Base-by-base conservation (phyloP, 1,140 invertebrate genomes). In the Drosophila nigrodunni region DNA sequence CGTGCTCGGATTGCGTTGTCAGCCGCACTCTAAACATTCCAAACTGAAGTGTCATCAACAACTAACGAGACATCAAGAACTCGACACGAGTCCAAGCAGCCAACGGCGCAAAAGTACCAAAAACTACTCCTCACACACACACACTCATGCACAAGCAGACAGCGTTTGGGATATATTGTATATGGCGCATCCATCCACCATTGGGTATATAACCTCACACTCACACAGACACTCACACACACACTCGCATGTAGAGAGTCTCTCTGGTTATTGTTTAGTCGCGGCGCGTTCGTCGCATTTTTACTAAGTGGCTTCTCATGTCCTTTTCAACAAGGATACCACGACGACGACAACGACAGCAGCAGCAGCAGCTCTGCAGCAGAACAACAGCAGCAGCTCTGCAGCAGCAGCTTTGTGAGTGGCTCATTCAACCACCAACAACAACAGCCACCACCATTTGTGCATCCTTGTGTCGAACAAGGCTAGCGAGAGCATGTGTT, bases 11-110 rank as follows among this genome's bases (percentile, higher is more conserved):
- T 62, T 60, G 59, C 60, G 61, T 73, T 71, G 30, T 77, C 70
- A 74, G 78, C 75, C 81, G 89, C 89, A 91, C 82, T 91, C 86
- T 86, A 83, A 77, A 92, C 90, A 82, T 91, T 91, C 82, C 90
- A 89, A 92, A 82, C 75, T 92, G 91, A 92, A 92, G 91, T 92
- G 91, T 91, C 91, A 91, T 92, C 91, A 91, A 92, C 89, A 92
- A 92, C 91, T 92, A 92, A 92, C 90, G 88, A 92, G 81, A 82
- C 77, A 90, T 89, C 79, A 92, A 90, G 90, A 90, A 91, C 90
- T 90, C 90, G 78, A 86, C 87, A 90, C 87, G 83, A 90, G 81
- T 80, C 81, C 86, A 91, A 90, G 86, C 90, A 90, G 73, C 77
- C 86, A 89, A 89, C 85, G 78, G 77, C 85, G 83, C 77, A 89